Evolutionary conservation across 1,140 invertebrate species (phyloP).

Genomic region (Drosophila sturtevanti): DNA sequence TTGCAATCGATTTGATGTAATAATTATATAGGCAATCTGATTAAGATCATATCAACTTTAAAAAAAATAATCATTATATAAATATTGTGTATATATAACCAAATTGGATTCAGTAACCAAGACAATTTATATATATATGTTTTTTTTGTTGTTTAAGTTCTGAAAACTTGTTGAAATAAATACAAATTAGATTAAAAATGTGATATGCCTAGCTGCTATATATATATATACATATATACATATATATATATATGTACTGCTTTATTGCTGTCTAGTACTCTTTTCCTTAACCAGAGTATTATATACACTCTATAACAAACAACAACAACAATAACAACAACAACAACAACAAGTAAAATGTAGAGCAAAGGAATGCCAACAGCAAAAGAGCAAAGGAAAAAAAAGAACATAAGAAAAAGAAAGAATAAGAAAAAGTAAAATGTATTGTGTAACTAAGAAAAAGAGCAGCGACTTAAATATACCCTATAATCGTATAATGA

Average conservation of each 20-base stretch:
- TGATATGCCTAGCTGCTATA: background rate
- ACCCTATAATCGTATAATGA: background rate
- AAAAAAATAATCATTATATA: too few relatives aligned
- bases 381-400: background rate
- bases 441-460: background rate
- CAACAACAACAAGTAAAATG: conserved; percentile 32
- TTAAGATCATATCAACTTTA: too few relatives aligned
- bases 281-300: background rate
- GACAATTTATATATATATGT: too few relatives aligned
- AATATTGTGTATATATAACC: too few relatives aligned
- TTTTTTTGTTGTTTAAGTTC: too few relatives aligned
- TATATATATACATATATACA: too few relatives aligned
- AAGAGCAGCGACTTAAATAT: background rate
- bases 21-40: too few relatives aligned
- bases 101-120: too few relatives aligned
- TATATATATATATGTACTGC: too few relatives aligned
- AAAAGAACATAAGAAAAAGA: conserved; percentile 14
- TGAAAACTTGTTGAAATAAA: background rate
- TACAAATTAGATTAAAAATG: background rate
- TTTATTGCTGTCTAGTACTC: background rate
- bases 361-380: conserved; percentile 42
- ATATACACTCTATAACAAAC: conserved; percentile 16
- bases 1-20: too few relatives aligned
- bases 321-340: background rate
- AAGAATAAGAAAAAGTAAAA: conserved; percentile 5